Percentiles rank a stretch among this genome's conserved stretches.
These are phyloP conservation scores for Brienomyrus brachyistius DNA, from an alignment of 2,113 vertebrate genomes.

Conservation along the genomic window DNA sequence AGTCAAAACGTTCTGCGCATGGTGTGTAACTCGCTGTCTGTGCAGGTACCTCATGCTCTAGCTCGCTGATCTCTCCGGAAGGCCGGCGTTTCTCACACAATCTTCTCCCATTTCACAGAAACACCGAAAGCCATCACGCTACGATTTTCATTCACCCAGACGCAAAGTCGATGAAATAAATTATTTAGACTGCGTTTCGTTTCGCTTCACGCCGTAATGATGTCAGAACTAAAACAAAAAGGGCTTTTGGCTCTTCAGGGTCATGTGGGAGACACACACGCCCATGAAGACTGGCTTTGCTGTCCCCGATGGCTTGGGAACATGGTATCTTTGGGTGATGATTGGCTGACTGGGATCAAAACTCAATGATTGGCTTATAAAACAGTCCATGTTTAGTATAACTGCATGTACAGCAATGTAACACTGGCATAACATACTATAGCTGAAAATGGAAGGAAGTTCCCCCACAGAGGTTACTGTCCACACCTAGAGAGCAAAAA, in stretches of 20 bases:
- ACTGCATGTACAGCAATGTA: background rate
- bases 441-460: background rate
- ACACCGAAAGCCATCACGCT: background rate
- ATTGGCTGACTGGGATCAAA: background rate
- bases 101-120: background rate
- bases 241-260: background rate
- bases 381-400: background rate
- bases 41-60: background rate
- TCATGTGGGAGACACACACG: background rate
- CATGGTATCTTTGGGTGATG: background rate
- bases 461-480: background rate
- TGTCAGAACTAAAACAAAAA: conserved; percentile 5
- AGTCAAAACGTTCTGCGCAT: background rate
- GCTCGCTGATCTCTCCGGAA: background rate
- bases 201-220: conserved; percentile 9
- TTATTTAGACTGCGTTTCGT: conserved; percentile 1
- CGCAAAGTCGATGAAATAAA: background rate
- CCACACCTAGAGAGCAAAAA: background rate
- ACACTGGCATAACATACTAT: background rate
- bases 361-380: background rate
- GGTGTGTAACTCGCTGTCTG: background rate
- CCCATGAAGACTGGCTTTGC: background rate
- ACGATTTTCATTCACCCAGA: background rate
- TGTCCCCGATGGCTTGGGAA: background rate
- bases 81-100: background rate